Base-by-base conservation (phyloP, 1,140 invertebrate species). In the Ridgeia piscesae region DNA sequence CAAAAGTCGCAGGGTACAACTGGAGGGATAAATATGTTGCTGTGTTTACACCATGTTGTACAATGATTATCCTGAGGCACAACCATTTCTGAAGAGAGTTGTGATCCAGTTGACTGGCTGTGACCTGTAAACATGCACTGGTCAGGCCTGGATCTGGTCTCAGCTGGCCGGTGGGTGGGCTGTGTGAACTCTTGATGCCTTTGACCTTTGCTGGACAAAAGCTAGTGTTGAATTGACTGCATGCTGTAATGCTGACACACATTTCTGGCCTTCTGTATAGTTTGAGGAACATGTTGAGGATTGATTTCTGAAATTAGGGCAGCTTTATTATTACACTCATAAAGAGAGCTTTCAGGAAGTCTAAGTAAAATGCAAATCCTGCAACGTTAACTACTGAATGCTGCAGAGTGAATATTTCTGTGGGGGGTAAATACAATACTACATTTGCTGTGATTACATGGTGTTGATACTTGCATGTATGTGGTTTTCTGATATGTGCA, bases 41-140 rank as follows among this genome's bases (percentile, higher is more conserved):
- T 21, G 27, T 77, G 58, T 4, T 77, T 77, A 77, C 58, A 77
- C 14, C 0, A 21, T 77, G 58, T 77, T 77, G 58, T 77, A 77
- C 11, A 77, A 77, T 21, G 58, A 17, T 77, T 77, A 77, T 77
- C 58, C 58, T 77, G 58, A 77, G 58, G 58, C 58, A 77, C 58
- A 77, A 77, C 58, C 58, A 77, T 77, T 50, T 77, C 58, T 14
- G 58, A 77, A 21, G 58, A 77, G 11, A 17, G 17, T 31, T 17
- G 58, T 77, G 58, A 77, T 77, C 27, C 58, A 31, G 58, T 77
- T 77, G 58, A 2, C 58, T 77, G 58, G 58, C 27, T 9, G 4
- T 77, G 58, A 77, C 58, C 58, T 77, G 58, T 77, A 77, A 77
- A 77, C 58, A 77, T 77, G 58, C 58, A 77, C 58, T 77, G 58